Base-by-base conservation (phyloP, 2,888 invertebrate genomes). In the Drosophila merina region DNA sequence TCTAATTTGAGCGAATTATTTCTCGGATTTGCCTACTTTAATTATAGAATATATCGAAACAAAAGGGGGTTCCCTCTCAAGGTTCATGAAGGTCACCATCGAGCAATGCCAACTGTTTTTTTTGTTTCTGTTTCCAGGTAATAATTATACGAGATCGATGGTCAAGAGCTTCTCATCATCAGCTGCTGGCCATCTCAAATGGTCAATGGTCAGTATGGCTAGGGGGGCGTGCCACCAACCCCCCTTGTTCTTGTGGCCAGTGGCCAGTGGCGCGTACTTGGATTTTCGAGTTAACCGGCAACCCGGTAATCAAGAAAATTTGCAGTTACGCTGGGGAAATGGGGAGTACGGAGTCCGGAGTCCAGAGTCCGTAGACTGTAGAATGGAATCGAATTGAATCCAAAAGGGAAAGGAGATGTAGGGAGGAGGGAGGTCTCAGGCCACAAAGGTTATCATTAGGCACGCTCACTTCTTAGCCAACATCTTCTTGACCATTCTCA, bases 371-470 rank as follows among this genome's bases (percentile, higher is more conserved):
- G 20, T 20, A 20, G 20, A 20, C 20, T 14, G 14, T 14, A 12
- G 31, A 12, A 33, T 10, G n/a, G 26, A 14, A 51, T 31, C 8
- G 25, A 26, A 51, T 28, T n/a, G 60, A 25, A 55, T 47, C 50
- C 38, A 12, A 47, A 40, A 28, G 57, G 42, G 4, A 26, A 42
- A 6, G 10, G 25, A n/a, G 26, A 3, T 4, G 2, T 7, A 4
- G 10, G 3, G 28, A 7, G n/a, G 30, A 20, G 44, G 26, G 44
- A 36, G 45, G 6, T 45, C 49, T 31, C 64, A 70, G 77, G 75
- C 77, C 60, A 74, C 81, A 75, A 88, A 88, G 83, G 88, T 88
- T 83, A 83, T 84, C 87, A 84, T 83, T 83, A 83, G 88, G 84
- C 88, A 76, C 78, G 85, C 85, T 88, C 80, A 86, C 88, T 86